Evolutionary conservation across 2,113 vertebrate species (phyloP).

Genomic region (Agapornis roseicollis): DNA sequence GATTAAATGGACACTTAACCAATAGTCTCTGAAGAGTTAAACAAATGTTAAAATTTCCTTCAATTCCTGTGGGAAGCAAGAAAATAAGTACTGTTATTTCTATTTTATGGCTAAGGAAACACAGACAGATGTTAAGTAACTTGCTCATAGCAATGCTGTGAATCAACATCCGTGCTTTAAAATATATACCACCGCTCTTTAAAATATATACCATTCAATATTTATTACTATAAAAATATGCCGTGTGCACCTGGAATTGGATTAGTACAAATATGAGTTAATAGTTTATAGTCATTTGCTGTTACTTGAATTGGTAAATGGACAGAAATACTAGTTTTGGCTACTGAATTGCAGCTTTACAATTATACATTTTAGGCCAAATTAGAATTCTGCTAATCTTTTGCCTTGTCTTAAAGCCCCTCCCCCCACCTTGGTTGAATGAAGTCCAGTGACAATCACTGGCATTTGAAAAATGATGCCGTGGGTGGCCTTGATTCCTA

Average conservation of each 20-base stretch:
- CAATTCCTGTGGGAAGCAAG: neutral
- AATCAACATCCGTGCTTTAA: constrained; percentile 22
- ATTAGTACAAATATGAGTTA: constrained; percentile 31
- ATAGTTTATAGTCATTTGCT: neutral
- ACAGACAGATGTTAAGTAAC: constrained; percentile 30
- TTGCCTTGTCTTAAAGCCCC: neutral
- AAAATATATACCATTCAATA: constrained; percentile 30
- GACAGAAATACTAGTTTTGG: neutral
- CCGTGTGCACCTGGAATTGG: constrained; percentile 48
- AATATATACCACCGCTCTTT: neutral
- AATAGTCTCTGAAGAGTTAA: neutral
- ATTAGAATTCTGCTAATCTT: neutral
- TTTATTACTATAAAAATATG: constrained; percentile 48
- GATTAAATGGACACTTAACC: constrained; percentile 4
- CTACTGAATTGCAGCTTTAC: neutral
- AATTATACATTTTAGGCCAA: neutral
- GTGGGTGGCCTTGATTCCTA: neutral
- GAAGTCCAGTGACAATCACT: neutral
- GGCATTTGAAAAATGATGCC: neutral
- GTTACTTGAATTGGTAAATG: neutral
- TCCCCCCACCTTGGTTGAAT: neutral
- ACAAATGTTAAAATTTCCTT: constrained; percentile 34
- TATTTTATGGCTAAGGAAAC: constrained; percentile 39
- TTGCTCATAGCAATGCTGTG: constrained; percentile 17
- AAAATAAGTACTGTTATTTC: constrained; percentile 43